Percentiles rank a stretch among this genome's conserved stretches.
These are phyloP conservation scores for Sebastes flavidus DNA, from an alignment of 2,797 vertebrate species.

Conservation along the genomic window DNA sequence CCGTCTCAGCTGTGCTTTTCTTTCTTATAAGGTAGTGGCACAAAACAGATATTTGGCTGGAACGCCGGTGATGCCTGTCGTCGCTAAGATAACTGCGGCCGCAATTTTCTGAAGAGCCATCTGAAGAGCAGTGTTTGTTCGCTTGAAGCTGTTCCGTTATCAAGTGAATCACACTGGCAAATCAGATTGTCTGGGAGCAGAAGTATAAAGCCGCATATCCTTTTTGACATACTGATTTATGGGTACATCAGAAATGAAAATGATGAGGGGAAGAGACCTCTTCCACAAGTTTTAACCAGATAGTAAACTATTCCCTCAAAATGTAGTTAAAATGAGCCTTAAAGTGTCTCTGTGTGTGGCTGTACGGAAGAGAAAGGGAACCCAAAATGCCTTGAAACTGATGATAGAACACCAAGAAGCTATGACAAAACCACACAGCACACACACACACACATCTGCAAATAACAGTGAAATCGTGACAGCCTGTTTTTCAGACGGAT, in stretches of 20 bases:
- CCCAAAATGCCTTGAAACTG: slow-evolving; percentile 1
- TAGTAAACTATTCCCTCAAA: slow-evolving; percentile 5
- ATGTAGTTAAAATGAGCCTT: not conserved
- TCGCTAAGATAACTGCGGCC: slow-evolving; percentile 10
- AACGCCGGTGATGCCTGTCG: not conserved
- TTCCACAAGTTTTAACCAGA: not conserved
- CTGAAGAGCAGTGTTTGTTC: not conserved
- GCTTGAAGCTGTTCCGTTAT: slow-evolving; percentile 13
- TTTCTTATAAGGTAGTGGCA: not conserved
- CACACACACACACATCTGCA: not conserved
- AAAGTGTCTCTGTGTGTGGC: not conserved
- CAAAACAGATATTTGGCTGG: slow-evolving; percentile 10
- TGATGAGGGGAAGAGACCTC: not conserved
- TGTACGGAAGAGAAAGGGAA: not conserved
- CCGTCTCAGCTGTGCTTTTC: not conserved
- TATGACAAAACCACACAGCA: slow-evolving; percentile 3
- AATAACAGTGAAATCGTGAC: not conserved
- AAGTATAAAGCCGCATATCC: not conserved
- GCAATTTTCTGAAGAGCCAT: slow-evolving; percentile 21
- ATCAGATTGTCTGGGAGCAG: not conserved
- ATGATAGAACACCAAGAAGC: not conserved
- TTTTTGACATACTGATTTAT: slow-evolving; percentile 26
- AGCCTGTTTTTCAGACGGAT: not conserved
- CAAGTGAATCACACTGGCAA: not conserved
- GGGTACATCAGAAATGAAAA: slow-evolving; percentile 9